A percentile compares a stretch with the other conserved stretches of the same genome.
phyloP scores from a whole-genome alignment of 2,113 vertebrate genomes.

The Patagioenas fasciata region DNA sequence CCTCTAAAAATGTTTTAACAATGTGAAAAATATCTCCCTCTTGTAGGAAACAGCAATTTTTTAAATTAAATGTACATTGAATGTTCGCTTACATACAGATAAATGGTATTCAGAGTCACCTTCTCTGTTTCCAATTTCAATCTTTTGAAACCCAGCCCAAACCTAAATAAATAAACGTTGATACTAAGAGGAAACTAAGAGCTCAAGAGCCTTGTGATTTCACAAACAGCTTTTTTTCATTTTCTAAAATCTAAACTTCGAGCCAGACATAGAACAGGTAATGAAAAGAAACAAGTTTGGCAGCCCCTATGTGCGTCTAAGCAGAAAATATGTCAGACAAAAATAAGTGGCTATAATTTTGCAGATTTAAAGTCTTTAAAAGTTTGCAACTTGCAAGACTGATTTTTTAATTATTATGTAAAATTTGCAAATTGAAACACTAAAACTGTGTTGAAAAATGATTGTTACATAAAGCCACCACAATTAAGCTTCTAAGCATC shows the following conservation, averaged over 20 bases:
- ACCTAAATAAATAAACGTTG: slow-evolving; percentile 88
- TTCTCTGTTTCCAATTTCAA: slow-evolving; percentile 88
- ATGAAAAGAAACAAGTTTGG: slow-evolving; percentile 85
- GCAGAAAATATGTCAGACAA: slow-evolving; percentile 78
- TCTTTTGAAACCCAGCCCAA: slow-evolving; percentile 86
- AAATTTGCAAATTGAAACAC: slow-evolving; percentile 77
- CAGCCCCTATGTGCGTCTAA: slow-evolving; percentile 76
- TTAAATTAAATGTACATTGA: slow-evolving; percentile 85
- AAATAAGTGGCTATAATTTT: slow-evolving; percentile 80
- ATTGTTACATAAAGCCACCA: slow-evolving; percentile 58
- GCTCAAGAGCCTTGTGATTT: slow-evolving; percentile 83
- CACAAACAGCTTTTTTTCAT: slow-evolving; percentile 86
- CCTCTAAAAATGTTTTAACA: slow-evolving; percentile 89
- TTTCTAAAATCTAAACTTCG: slow-evolving; percentile 83
- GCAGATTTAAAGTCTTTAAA: slow-evolving; percentile 79
- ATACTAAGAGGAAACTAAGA: slow-evolving; percentile 88
- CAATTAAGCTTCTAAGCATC: slow-evolving; percentile 17
- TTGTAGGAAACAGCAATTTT: slow-evolving; percentile 87
- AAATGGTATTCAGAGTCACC: slow-evolving; percentile 86
- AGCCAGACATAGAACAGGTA: slow-evolving; percentile 84
- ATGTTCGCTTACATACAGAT: slow-evolving; percentile 84
- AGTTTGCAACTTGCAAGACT: slow-evolving; percentile 74
- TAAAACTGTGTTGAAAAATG: slow-evolving; percentile 65
- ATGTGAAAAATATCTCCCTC: slow-evolving; percentile 91
- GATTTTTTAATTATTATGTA: slow-evolving; percentile 44